Percentiles rank a stretch among this genome's conserved stretches.
phyloP scores from a whole-genome alignment of 2,113 vertebrate species.

The Osmerus eperlanus region DNA sequence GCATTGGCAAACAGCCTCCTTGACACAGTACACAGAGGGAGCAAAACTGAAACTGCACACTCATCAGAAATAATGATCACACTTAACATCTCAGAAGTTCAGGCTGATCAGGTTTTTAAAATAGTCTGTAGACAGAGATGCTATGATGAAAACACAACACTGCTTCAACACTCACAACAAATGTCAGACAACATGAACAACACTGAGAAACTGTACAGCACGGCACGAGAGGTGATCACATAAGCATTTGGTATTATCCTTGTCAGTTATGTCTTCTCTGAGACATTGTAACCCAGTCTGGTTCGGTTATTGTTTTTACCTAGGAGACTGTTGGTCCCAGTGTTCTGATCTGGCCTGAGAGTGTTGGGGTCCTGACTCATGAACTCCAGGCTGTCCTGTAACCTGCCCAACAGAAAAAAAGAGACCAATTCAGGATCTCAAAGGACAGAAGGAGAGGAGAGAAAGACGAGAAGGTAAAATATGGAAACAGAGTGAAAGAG shows the following conservation, averaged over 20 bases:
- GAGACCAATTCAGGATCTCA: slow-evolving; percentile 6
- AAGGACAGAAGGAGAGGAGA: not conserved
- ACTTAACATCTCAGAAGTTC: no score
- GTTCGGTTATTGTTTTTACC: slow-evolving; percentile 71
- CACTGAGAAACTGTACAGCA: not conserved
- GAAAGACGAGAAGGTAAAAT: not conserved
- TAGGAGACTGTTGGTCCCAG: slow-evolving; percentile 85
- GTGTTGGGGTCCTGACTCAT: slow-evolving; percentile 89
- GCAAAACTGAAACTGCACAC: not conserved
- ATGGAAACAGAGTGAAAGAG: not conserved
- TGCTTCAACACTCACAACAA: no score
- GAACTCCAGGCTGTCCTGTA: slow-evolving; percentile 97
- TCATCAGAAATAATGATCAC: no score
- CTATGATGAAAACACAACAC: no score
- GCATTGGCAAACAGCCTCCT: slow-evolving; percentile 1
- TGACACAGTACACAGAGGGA: slow-evolving; percentile 3
- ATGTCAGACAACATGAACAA: no score
- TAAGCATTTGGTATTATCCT: not conserved
- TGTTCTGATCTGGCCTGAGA: slow-evolving; percentile 86
- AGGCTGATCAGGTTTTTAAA: no score
- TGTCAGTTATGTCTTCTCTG: no score
- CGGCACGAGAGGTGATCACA: not conserved
- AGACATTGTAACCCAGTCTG: not conserved
- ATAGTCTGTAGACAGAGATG: no score
- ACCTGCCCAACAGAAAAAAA: slow-evolving; percentile 60